A percentile compares a stretch with the other conserved stretches of the same genome.
Conservation (phyloP, 1,140 invertebrate genomes). For the Drosophila takahashii region DNA sequence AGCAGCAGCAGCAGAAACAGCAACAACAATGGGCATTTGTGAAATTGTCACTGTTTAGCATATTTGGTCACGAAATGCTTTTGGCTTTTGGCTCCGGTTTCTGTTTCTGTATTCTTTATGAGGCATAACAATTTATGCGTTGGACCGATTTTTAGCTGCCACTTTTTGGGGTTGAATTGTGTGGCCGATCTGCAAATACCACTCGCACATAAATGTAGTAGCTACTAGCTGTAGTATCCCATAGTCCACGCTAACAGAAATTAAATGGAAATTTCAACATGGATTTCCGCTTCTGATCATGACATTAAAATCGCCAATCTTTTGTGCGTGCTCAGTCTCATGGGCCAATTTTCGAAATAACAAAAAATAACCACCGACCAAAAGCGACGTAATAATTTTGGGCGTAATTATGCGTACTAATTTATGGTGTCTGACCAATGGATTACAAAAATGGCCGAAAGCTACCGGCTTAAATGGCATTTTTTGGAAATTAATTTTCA, state of each 20-base stretch:
- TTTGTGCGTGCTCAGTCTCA: conserved; percentile 37
- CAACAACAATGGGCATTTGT: conserved; percentile 74
- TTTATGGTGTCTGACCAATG: conserved; percentile 35
- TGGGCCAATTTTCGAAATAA: conserved; percentile 15
- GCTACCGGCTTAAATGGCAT: not conserved
- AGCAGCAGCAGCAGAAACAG: conserved; percentile 26
- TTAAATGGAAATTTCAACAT: conserved; percentile 73
- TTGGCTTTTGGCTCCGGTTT: conserved; percentile 54
- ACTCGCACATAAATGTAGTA: not conserved
- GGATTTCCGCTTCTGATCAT: conserved; percentile 64
- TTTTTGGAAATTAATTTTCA: not conserved
- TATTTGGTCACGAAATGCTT: conserved; percentile 80
- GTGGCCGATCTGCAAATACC: conserved; percentile 7
- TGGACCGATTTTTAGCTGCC: conserved; percentile 50
- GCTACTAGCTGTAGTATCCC: too few relatives aligned
- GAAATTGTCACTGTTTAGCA: conserved; percentile 82
- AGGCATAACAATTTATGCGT: conserved; percentile 80
- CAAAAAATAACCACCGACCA: conserved; percentile 9
- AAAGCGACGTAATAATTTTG: conserved; percentile 34
- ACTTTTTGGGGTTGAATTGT: conserved; percentile 11
- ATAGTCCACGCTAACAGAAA: conserved; percentile 18
- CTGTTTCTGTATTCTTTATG: conserved; percentile 63
- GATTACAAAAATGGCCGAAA: conserved; percentile 1
- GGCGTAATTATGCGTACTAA: conserved; percentile 64
- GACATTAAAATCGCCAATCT: conserved; percentile 34